These are phyloP conservation scores for Riptortus pedestris DNA, from an alignment of 1,140 invertebrate genomes.

Conservation along the genomic window DNA sequence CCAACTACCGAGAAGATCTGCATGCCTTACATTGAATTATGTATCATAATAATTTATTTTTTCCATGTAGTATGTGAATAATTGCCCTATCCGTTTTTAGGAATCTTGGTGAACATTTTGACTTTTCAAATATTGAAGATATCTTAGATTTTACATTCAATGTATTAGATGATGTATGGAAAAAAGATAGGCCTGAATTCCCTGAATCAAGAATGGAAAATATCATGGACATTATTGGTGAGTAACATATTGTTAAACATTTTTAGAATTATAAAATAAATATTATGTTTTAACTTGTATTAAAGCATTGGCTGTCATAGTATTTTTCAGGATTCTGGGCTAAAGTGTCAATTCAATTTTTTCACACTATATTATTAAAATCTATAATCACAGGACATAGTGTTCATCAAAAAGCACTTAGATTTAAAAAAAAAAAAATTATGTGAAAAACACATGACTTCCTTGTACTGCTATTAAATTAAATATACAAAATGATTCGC, in stretches of 20 bases:
- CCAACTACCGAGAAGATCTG: too few species aligned
- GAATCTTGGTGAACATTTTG: not conserved
- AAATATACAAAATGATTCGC: too few species aligned
- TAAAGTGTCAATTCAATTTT: too few species aligned
- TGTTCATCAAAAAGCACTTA: not conserved
- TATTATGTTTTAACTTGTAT: not conserved
- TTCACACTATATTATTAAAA: not conserved
- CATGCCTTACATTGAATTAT: too few species aligned
- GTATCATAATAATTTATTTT: too few species aligned
- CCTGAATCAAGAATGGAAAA: conserved; percentile 19
- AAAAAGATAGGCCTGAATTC: not conserved
- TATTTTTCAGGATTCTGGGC: not conserved
- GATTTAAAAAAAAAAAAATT: not conserved
- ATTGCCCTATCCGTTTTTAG: too few species aligned
- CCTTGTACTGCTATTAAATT: too few species aligned
- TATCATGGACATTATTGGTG: conserved; percentile 19
- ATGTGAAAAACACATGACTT: not conserved
- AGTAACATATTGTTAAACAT: not conserved
- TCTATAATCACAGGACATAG: not conserved
- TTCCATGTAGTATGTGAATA: too few species aligned
- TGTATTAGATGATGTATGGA: conserved; percentile 20
- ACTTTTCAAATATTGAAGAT: conserved; percentile 6
- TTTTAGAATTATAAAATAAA: not conserved
- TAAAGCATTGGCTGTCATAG: not conserved
- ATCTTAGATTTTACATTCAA: conserved; percentile 14